Conservation (phyloP, 92 coral and sea anemone species). For the Metridium senile region DNA sequence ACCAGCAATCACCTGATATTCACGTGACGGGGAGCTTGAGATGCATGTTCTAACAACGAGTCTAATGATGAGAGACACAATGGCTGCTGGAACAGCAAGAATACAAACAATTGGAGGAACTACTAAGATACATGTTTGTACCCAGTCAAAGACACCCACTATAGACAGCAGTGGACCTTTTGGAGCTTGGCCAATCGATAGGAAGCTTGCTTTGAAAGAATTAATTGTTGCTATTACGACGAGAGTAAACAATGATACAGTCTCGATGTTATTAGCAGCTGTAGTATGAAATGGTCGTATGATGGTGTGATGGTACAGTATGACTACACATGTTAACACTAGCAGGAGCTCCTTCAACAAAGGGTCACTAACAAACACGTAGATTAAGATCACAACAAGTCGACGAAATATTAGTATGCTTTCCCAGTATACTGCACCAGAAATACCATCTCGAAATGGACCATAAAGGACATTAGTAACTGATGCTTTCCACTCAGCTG, state of each 20-base stretch:
- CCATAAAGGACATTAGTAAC: constrained; percentile 25
- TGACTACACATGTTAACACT: constrained; percentile 52
- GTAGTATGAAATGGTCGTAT: constrained; percentile 56
- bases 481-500: too few relatives aligned
- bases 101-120: constrained; percentile 24
- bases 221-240: constrained; percentile 50
- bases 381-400: too few relatives aligned
- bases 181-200: constrained; percentile 34
- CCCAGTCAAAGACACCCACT: constrained; percentile 25
- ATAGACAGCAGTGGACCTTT: constrained; percentile 19
- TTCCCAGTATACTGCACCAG: constrained; percentile 68
- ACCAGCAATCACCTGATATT: neutral
- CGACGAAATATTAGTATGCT: too few relatives aligned
- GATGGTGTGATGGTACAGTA: constrained; percentile 55
- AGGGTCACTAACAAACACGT: constrained; percentile 71
- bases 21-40: neutral
- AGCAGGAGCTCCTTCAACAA: constrained; percentile 37
- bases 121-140: constrained; percentile 26
- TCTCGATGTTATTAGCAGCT: constrained; percentile 50
- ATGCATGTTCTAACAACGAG: neutral
- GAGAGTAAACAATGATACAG: constrained; percentile 51
- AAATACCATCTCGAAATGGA: constrained; percentile 12
- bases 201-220: constrained; percentile 38
- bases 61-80: constrained; percentile 21
- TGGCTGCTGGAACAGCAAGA: neutral